Conservation (phyloP, 2,113 vertebrate species). For the Morone chrysops region DNA sequence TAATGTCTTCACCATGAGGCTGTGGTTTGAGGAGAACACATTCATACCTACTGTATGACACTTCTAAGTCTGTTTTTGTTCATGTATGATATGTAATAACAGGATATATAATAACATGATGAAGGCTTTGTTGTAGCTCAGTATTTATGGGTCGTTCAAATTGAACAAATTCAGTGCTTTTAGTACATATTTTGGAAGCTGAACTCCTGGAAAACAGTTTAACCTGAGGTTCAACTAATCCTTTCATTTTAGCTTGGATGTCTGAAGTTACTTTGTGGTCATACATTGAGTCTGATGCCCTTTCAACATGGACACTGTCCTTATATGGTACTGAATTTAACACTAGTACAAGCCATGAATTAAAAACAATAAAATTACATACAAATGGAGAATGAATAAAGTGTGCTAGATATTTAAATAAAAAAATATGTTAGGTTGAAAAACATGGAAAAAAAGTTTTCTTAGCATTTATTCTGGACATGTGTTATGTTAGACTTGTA, state of each 20-base stretch:
- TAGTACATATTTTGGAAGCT: constrained; percentile 36
- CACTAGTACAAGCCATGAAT: constrained; percentile 2
- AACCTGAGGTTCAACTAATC: constrained; percentile 37
- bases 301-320: constrained; percentile 41
- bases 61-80: not conserved
- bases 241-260: constrained; percentile 51
- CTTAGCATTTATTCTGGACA: not conserved
- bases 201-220: constrained; percentile 49
- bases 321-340: not conserved
- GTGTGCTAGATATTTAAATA: not conserved
- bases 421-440: constrained; percentile 6
- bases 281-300: constrained; percentile 25
- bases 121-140: constrained; percentile 22
- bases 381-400: not conserved
- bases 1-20: constrained; percentile 24
- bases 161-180: constrained; percentile 37
- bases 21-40: constrained; percentile 22
- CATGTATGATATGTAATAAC: constrained; percentile 20
- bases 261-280: constrained; percentile 39
- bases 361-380: not conserved
- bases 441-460: not conserved
- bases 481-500: not conserved
- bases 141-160: constrained; percentile 37
- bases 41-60: constrained; percentile 14
- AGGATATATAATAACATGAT: constrained; percentile 42